Percentiles rank a stretch among this genome's conserved stretches.
Evolutionary conservation across 2,797 vertebrate genomes (phyloP).

Genomic region (Sus cebifrons): DNA sequence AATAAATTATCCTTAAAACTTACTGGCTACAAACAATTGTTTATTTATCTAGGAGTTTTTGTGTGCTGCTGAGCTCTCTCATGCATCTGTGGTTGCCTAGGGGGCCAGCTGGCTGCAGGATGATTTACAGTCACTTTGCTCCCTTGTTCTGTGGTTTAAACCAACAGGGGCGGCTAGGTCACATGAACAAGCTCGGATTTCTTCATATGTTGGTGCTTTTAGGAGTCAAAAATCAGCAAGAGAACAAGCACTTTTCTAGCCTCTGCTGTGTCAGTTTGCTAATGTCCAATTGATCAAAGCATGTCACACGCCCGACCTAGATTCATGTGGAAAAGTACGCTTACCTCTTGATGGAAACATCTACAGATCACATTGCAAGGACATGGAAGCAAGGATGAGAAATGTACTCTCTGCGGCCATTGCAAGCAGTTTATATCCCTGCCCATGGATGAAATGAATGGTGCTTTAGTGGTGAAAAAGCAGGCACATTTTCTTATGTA

Average conservation of each 20-base stretch:
- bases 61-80: too few relatives aligned
- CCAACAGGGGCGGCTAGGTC: neutral
- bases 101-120: neutral
- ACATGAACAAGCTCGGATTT: neutral
- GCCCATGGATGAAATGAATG: neutral
- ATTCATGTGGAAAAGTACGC: neutral
- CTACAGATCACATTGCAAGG: too few relatives aligned
- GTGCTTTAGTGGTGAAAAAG: slow-evolving; percentile 7
- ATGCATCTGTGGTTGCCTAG: neutral
- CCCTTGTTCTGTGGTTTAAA: neutral
- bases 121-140: neutral
- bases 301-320: neutral
- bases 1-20: neutral
- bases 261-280: neutral
- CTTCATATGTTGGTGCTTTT: neutral
- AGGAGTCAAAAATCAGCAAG: neutral
- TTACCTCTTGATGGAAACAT: neutral
- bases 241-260: neutral
- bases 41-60: neutral
- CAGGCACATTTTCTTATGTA: neutral
- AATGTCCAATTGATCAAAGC: too few relatives aligned
- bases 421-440: neutral
- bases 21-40: neutral
- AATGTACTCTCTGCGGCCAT: neutral
- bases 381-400: too few relatives aligned